These are phyloP conservation scores for Amphimallon solstitiale DNA, from an alignment of 2,888 invertebrate species.

Conservation along the genomic window DNA sequence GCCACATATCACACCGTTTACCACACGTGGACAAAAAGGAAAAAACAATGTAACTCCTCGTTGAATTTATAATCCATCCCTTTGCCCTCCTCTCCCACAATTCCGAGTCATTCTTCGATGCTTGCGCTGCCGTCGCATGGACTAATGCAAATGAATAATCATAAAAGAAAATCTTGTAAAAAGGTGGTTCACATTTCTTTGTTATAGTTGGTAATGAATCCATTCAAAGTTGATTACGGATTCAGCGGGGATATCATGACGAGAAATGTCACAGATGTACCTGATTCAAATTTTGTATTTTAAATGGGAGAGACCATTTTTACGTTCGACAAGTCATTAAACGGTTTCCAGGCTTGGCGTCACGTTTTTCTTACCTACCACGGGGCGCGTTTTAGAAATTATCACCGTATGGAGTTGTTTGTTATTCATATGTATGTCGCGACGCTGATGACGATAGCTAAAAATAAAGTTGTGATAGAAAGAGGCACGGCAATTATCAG, in stretches of 20 bases:
- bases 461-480: constrained; percentile 8
- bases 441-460: constrained; percentile 1
- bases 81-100: neutral
- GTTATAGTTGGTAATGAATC: constrained; percentile 33
- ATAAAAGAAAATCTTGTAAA: constrained; percentile 48
- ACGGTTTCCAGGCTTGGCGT: constrained; percentile 5
- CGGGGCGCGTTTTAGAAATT: constrained; percentile 21
- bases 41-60: constrained; percentile 39
- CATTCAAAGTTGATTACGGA: constrained; percentile 39
- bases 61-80: constrained; percentile 31
- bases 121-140: constrained; percentile 16
- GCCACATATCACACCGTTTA: constrained; percentile 36
- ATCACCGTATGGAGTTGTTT: constrained; percentile 8
- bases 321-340: constrained; percentile 21
- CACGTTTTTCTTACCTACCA: constrained; percentile 27
- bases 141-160: constrained; percentile 27
- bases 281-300: constrained; percentile 45
- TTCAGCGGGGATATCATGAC: constrained; percentile 43
- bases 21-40: constrained; percentile 39
- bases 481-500: constrained; percentile 18
- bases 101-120: constrained; percentile 11
- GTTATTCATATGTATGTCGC: constrained; percentile 16
- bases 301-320: constrained; percentile 29
- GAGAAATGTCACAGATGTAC: constrained; percentile 40
- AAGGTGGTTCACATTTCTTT: constrained; percentile 52